These are phyloP conservation scores for Tetramorium bicarinatum DNA, from an alignment of 2,888 invertebrate genomes.

Conservation along the genomic window DNA sequence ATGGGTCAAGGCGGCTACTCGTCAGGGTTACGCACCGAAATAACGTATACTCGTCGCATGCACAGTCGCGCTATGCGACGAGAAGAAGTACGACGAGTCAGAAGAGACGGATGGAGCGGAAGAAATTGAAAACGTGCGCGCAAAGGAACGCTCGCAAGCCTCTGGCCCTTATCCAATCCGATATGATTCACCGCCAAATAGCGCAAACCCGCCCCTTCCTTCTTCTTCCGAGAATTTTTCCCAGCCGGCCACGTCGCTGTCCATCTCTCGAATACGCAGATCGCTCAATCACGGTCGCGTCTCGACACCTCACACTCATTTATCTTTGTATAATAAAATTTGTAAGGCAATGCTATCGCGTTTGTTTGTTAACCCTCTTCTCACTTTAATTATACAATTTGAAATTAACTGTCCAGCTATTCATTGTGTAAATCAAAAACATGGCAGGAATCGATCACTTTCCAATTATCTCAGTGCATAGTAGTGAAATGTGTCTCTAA, in stretches of 20 bases:
- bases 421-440: background rate
- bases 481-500: background rate
- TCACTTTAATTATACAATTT: constrained; percentile 11
- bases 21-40: constrained; percentile 59
- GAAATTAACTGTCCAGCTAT: background rate
- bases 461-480: background rate
- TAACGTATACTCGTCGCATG: constrained; percentile 44
- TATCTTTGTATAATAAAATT: constrained; percentile 74
- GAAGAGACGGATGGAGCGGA: constrained; percentile 49
- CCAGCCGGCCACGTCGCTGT: background rate
- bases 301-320: constrained; percentile 46
- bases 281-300: constrained; percentile 58
- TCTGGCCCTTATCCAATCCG: constrained; percentile 73
- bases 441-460: background rate
- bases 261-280: constrained; percentile 29
- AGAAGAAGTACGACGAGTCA: constrained; percentile 44
- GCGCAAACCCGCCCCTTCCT: constrained; percentile 30
- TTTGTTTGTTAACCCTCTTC: constrained; percentile 22
- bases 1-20: constrained; percentile 51
- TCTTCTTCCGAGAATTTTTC: constrained; percentile 50
- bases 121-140: constrained; percentile 53
- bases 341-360: constrained; percentile 47
- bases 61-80: constrained; percentile 24
- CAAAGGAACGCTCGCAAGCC: constrained; percentile 64
- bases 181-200: constrained; percentile 68